Percentiles rank a stretch among this genome's conserved stretches.
These are phyloP conservation scores for Oikopleura albicans DNA, from an alignment of 23 tunicate species.

Conservation along the genomic window DNA sequence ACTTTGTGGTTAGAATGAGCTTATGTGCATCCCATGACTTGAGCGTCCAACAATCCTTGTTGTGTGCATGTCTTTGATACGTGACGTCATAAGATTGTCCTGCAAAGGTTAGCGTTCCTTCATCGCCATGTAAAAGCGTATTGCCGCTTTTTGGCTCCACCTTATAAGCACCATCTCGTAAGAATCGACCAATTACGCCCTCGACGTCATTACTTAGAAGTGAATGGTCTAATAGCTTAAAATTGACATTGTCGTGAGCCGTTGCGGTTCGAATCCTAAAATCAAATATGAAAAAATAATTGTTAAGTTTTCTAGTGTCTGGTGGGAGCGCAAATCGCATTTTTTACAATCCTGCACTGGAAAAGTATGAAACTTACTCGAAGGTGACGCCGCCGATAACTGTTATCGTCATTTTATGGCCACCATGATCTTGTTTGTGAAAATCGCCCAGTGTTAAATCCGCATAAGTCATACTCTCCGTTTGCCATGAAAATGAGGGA, in stretches of 20 bases:
- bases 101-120: neutral
- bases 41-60: neutral
- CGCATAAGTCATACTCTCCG: neutral
- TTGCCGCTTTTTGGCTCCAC: neutral
- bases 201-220: neutral
- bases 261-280: neutral
- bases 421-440: neutral
- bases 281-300: too few species aligned
- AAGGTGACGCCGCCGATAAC: neutral
- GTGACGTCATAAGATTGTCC: neutral
- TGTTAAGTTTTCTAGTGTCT: too few species aligned
- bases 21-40: neutral
- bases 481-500: neutral
- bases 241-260: constrained; percentile 1
- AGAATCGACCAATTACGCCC: neutral
- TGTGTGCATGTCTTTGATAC: neutral
- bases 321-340: too few species aligned
- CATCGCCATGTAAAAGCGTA: neutral
- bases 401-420: neutral
- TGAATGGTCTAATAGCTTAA: neutral
- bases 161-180: neutral
- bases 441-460: neutral
- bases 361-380: neutral
- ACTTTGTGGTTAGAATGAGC: neutral
- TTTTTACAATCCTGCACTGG: neutral